These are phyloP conservation scores for Meriones unguiculatus DNA, from an alignment of 2,113 vertebrate species.

Conservation along the genomic window DNA sequence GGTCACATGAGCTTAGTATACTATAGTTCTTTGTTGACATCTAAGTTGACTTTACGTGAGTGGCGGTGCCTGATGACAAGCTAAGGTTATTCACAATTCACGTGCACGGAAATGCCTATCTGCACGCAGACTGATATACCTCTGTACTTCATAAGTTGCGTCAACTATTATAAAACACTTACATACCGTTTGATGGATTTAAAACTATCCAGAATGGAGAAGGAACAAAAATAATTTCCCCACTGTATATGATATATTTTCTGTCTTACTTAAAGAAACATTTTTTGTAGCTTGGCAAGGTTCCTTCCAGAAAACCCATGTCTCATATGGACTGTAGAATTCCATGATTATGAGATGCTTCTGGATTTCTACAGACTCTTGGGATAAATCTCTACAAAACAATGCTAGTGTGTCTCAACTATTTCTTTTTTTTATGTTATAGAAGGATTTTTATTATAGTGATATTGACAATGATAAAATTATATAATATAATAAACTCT, in stretches of 20 bases:
- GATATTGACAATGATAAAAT: neutral
- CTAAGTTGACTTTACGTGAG: neutral
- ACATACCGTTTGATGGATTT: neutral
- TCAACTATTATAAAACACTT: neutral
- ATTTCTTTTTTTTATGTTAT: neutral
- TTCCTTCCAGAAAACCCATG: neutral
- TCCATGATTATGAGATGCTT: neutral
- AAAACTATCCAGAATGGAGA: neutral
- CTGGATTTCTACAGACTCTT: neutral
- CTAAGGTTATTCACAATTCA: neutral
- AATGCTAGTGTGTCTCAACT: neutral
- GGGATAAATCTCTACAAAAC: neutral
- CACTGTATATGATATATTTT: neutral
- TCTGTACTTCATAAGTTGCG: neutral
- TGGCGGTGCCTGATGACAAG: neutral
- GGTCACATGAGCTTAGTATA: neutral
- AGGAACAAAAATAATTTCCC: neutral
- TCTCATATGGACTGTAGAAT: neutral
- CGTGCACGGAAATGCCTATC: accelerated
- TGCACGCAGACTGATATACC: neutral
- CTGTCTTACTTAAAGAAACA: neutral
- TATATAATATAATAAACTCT: neutral
- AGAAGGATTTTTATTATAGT: neutral
- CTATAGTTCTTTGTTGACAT: neutral
- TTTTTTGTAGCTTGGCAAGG: neutral